Conservation (phyloP, 2,113 vertebrate genomes). For the Myodes glareolus region DNA sequence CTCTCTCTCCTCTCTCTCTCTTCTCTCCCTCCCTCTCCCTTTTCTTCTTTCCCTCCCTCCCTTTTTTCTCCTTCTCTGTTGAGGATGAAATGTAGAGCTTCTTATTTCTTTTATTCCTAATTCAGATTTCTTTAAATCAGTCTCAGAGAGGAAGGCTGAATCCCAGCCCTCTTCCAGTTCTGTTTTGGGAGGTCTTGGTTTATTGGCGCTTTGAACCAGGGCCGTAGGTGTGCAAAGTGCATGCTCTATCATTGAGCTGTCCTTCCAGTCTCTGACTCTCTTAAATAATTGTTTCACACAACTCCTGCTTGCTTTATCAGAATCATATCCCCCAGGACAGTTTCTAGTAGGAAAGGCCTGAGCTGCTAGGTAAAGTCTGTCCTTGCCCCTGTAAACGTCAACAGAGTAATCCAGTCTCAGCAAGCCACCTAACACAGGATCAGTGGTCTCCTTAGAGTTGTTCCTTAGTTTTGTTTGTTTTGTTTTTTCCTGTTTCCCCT, state of each 20-base stretch:
- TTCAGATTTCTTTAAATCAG: background rate
- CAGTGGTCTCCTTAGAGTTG: background rate
- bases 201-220: background rate
- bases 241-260: background rate
- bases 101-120: conserved; percentile 16
- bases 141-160: background rate
- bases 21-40: background rate
- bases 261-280: background rate
- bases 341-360: background rate
- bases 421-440: background rate
- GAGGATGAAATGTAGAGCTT: background rate
- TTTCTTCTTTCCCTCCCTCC: background rate
- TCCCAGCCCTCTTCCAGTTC: background rate
- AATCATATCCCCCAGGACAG: background rate
- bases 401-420: background rate
- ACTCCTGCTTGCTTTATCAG: conserved; percentile 23
- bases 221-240: too few species aligned
- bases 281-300: background rate
- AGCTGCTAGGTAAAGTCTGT: background rate
- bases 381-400: background rate
- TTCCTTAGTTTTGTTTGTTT: background rate
- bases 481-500: background rate
- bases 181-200: background rate
- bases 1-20: too few species aligned
- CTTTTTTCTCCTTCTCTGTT: background rate